These are phyloP conservation scores for Heterodera schachtii DNA, from an alignment of 1,140 invertebrate species.

Conservation along the genomic window DNA sequence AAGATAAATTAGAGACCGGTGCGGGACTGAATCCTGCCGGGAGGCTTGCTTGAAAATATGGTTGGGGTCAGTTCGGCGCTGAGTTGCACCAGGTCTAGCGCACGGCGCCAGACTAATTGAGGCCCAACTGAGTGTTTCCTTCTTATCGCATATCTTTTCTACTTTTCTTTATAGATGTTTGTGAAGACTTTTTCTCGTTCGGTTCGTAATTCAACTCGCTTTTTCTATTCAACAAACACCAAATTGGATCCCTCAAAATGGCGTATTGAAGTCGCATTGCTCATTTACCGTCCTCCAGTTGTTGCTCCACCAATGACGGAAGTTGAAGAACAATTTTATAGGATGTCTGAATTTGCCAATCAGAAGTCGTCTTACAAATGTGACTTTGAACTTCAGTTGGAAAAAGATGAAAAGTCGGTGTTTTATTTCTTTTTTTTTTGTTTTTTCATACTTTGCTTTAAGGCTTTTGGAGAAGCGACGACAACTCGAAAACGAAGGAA, in stretches of 20 bases:
- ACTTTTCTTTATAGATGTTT: background rate
- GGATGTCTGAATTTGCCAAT: constrained; percentile 39
- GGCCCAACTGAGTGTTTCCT: too few species aligned
- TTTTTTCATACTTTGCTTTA: constrained; percentile 19
- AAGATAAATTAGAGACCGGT: too few species aligned
- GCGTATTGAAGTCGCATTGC: constrained; percentile 26
- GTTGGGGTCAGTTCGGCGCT: too few species aligned
- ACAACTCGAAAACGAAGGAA: constrained; percentile 55
- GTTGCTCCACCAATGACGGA: constrained; percentile 57
- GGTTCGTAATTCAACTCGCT: background rate
- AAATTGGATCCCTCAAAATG: constrained; percentile 15
- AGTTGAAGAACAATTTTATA: constrained; percentile 43
- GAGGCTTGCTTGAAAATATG: too few species aligned
- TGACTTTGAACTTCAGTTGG: constrained; percentile 54
- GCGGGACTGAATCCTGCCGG: too few species aligned
- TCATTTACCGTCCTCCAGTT: constrained; percentile 46
- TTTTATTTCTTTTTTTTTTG: constrained; percentile 20
- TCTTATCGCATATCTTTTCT: too few species aligned
- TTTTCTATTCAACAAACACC: background rate
- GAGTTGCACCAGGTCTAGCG: too few species aligned
- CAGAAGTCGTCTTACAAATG: constrained; percentile 48
- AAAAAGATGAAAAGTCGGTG: constrained; percentile 53
- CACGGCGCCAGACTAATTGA: too few species aligned
- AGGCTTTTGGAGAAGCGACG: constrained; percentile 54
- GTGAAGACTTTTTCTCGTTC: background rate